Evolutionary conservation across 2,113 vertebrate species (phyloP).

Genomic region (Cephalopterus ornatus): DNA sequence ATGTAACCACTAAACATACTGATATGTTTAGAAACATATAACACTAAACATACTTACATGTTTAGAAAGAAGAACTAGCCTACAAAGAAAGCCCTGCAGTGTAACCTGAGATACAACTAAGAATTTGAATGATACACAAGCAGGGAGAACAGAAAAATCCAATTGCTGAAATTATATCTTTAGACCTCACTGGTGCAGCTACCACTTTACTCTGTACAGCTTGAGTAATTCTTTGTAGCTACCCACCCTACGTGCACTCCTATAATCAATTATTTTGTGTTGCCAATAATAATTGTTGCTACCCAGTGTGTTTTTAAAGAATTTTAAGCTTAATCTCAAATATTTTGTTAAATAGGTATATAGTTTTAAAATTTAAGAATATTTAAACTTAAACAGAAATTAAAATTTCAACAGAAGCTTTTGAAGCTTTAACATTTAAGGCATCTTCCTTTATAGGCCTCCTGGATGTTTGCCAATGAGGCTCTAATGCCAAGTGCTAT

Average conservation of each 20-base stretch:
- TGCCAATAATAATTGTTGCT: not conserved
- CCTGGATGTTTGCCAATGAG: not conserved
- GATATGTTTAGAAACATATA: not conserved
- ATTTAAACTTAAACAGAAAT: not conserved
- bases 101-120: not conserved
- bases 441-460: not conserved
- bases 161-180: not conserved
- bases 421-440: not conserved
- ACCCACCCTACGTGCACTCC: not conserved
- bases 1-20: not conserved
- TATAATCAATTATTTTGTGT: not conserved
- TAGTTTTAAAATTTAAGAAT: not conserved
- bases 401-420: not conserved
- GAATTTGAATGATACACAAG: not conserved
- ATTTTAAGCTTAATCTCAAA: not conserved
- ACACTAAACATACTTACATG: not conserved
- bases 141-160: not conserved
- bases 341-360: not conserved
- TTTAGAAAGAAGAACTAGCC: not conserved
- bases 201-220: not conserved
- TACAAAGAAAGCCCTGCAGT: not conserved
- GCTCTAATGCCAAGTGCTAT: slow-evolving; percentile 12
- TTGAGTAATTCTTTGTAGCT: not conserved
- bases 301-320: not conserved
- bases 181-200: not conserved